These are phyloP conservation scores for Pelobates fuscus DNA, from an alignment of 2,113 vertebrate species.

Conservation along the genomic window DNA sequence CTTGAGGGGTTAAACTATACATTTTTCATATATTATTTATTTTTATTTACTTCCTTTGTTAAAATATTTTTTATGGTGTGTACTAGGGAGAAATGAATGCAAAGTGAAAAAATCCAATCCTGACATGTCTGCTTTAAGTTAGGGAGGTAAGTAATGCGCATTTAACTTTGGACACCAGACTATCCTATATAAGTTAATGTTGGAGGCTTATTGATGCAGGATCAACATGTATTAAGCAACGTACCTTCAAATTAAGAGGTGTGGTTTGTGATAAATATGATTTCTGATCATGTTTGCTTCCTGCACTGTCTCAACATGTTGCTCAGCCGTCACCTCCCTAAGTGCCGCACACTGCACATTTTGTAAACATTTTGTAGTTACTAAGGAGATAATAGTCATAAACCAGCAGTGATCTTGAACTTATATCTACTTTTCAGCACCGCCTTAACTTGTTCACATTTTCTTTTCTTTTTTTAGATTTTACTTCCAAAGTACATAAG, in stretches of 20 bases:
- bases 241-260: slow-evolving; percentile 17
- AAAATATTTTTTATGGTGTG: no score
- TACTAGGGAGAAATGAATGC: no score
- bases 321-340: slow-evolving; percentile 17
- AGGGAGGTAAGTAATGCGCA: no score
- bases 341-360: slow-evolving; percentile 11
- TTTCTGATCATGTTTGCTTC: slow-evolving; percentile 26
- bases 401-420: not conserved
- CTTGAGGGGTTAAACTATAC: no score
- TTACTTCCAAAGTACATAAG: no score
- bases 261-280: slow-evolving; percentile 16
- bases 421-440: not conserved
- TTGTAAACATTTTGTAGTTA: slow-evolving; percentile 27
- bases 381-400: slow-evolving; percentile 6
- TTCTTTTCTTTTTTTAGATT: no score
- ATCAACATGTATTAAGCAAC: slow-evolving; percentile 2
- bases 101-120: no score
- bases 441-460: no score
- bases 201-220: slow-evolving; percentile 1
- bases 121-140: no score
- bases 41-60: no score
- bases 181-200: slow-evolving; percentile 5
- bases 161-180: not conserved
- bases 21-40: no score
- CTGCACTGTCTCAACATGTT: slow-evolving; percentile 40